Evolutionary conservation across 1,140 invertebrate species (phyloP), one percentile per base, ranked within the genome.

Genomic region (Tenebrio molitor): DNA sequence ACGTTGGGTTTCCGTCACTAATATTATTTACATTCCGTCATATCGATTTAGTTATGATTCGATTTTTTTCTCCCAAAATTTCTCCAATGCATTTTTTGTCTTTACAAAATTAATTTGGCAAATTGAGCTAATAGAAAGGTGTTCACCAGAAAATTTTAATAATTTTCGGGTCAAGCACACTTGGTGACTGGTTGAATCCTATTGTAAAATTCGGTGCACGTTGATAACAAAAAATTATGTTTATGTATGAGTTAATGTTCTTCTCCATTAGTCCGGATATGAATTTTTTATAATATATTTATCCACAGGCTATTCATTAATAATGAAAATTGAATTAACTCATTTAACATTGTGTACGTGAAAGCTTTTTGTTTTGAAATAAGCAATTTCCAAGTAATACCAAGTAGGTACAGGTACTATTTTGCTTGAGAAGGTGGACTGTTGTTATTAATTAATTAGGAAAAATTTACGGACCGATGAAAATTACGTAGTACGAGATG

Each of bases 141-240:
- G n/a, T n/a, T n/a, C 12, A 39, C 4, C 5, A 12, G 12, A 39
- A 39, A 39, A 39, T 12, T 5, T 2, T 8, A n/a, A 12, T 39
- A 39, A 39, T 39, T 46, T 46, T 46, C 17, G 42, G 42, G 42
- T 46, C 42, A 46, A 46, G 42, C 15, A 17, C 3, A 17, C 17
- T 3, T 3, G 10, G 42, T 16, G 14, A 15, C 10, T 17, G 42
- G 14, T 39, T 10, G 29, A 33, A 33, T 33, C 10, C 29, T 4
- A 10, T 33, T 39, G 36, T 39, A 39, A 39, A 39, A 2, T 39
- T 39, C 7, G 36, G 12, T 39, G 36, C 36, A 39, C 36, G 12
- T 39, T 39, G 36, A 39, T 39, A n/a, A 46, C 42, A 14, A 23
- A 14, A 58, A 58, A 58, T 58, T 58, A 58, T 23, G n/a, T 39